A percentile compares a stretch with the other conserved stretches of the same genome.
These are phyloP conservation scores for Pagetopsis macropterus DNA, from an alignment of 2,797 vertebrate genomes.

Conservation along the genomic window DNA sequence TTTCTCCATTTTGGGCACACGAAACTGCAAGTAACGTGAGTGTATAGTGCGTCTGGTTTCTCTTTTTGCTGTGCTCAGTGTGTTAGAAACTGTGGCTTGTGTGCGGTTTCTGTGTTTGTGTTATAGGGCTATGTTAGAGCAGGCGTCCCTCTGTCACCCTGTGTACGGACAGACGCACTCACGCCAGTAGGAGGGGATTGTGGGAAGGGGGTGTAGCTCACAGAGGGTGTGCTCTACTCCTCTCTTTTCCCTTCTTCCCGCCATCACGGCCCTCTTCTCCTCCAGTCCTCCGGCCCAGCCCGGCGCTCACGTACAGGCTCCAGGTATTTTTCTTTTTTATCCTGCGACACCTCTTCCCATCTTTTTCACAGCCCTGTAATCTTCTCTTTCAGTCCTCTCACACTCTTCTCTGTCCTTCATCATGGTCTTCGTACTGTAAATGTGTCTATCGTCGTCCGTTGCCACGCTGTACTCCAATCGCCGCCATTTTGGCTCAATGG, in stretches of 20 bases:
- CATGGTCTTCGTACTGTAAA: constrained; percentile 71
- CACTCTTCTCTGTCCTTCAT: constrained; percentile 67
- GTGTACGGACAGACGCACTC: constrained; percentile 78
- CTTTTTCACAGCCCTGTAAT: constrained; percentile 53
- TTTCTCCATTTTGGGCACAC: constrained; percentile 45
- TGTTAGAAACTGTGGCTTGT: constrained; percentile 60
- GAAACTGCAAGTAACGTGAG: constrained; percentile 47
- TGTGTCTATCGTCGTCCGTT: constrained; percentile 64
- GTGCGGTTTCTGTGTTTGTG: constrained; percentile 45
- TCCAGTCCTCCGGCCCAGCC: constrained; percentile 76
- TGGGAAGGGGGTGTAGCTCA: constrained; percentile 81
- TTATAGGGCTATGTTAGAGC: constrained; percentile 68
- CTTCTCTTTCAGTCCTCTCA: constrained; percentile 49
- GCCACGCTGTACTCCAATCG: constrained; percentile 76
- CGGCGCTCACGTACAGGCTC: constrained; percentile 72
- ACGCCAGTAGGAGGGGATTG: constrained; percentile 83
- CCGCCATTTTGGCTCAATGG: constrained; percentile 81
- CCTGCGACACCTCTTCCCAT: constrained; percentile 62
- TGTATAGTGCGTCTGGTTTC: constrained; percentile 40
- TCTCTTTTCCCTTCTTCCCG: constrained; percentile 82
- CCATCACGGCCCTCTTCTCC: constrained; percentile 83
- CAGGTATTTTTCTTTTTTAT: constrained; percentile 83
- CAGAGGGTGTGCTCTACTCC: constrained; percentile 81
- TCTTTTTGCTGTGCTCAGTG: constrained; percentile 49
- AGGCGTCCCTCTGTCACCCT: constrained; percentile 80